Evolutionary conservation across 2,113 vertebrate genomes (phyloP), one percentile per base, ranked within the genome.

Genomic region (Leptocoma aspasia): DNA sequence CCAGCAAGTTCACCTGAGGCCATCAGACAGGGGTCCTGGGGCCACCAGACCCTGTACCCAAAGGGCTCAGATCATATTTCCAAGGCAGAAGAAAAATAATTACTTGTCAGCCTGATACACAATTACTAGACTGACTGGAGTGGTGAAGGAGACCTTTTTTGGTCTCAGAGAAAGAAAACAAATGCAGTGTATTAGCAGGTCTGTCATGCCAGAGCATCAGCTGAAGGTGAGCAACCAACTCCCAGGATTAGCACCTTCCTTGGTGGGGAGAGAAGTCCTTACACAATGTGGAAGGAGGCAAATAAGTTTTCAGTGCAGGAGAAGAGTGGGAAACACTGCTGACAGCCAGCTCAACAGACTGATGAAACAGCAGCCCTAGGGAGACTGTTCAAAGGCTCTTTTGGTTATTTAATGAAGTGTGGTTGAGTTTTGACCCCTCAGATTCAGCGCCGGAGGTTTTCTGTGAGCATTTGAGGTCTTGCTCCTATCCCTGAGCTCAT

Each of bases 361-460:
- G 78, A 78, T 78, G 85, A 75, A 96, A 82, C 53, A 60, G 73
- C 59, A 89, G 73, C 86, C 82, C 68, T 50, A 66, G 68, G 70
- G 86, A 93, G 50, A n/a, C 60, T 59, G 45, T 82, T 94, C 71
- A 53, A 91, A 92, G 42, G 50, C 54, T 90, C 50, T 81, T 94
- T 63, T 11, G 6, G 64, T 89, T 90, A 81, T 82, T 82, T 90
- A 94, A 95, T 90, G 88, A 96, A 86, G 68, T 73, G 64, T 80
- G 47, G 39, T 73, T 90, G 82, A 83, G 42, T 90, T 95, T 81
- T 86, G 69, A 96, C 77, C 89, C 68, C 42, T 66, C 35, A 53
- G 86, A 61, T 73, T 79, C 83, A 92, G 68, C 0, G 10, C 84
- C 3, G 1, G 73, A 84, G 60, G 73, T 89, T 63, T 93, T 75